Conservation (phyloP, 2,113 vertebrate species). For the Muntiacus muntjak region DNA sequence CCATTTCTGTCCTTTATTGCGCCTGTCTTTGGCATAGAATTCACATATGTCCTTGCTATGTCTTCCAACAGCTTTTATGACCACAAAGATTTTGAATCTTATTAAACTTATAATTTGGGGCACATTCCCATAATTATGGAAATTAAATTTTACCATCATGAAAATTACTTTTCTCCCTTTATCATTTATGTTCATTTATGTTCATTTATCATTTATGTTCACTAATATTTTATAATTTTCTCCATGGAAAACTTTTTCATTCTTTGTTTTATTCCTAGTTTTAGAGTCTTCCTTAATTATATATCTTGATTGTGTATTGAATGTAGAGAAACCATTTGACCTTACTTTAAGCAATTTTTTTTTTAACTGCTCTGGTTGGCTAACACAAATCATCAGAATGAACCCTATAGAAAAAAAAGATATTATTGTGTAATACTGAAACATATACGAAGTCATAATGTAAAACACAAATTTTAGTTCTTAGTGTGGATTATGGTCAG, state of each 20-base stretch:
- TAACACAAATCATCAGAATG: not conserved
- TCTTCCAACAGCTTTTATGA: not conserved
- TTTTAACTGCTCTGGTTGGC: rapidly evolving
- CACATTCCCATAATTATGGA: not conserved
- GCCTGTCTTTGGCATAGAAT: not conserved
- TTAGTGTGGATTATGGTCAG: not conserved
- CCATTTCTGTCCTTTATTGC: not conserved
- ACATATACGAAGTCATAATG: not conserved
- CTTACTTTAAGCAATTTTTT: not conserved
- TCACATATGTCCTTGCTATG: not conserved
- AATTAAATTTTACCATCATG: not conserved
- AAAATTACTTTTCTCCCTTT: not conserved
- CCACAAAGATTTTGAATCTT: not conserved
- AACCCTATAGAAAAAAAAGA: not conserved
- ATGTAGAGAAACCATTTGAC: not conserved
- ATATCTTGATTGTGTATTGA: not conserved
- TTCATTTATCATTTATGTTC: not conserved
- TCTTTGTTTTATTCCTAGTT: not conserved
- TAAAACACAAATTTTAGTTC: not conserved
- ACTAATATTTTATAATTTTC: not conserved
- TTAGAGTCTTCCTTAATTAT: not conserved
- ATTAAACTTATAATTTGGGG: not conserved
- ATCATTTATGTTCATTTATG: not conserved
- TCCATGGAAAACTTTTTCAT: not conserved
- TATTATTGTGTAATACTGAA: not conserved